phyloP scores from a whole-genome alignment of 1,140 invertebrate species.

The Ditylenchus dipsaci region DNA sequence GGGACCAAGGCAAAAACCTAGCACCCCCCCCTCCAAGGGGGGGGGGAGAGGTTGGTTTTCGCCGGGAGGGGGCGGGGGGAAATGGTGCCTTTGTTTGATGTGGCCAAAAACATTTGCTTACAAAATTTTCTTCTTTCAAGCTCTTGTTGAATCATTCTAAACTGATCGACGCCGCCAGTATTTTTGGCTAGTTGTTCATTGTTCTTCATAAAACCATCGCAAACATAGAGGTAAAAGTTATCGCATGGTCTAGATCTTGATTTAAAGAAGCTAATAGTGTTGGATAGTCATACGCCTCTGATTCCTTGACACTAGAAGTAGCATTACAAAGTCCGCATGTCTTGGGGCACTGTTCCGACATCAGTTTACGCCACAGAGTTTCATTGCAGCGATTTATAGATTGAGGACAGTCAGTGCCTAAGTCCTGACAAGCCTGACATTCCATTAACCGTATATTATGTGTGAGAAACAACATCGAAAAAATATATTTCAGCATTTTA shows the following conservation, averaged over 20 bases:
- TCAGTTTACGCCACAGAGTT: neutral
- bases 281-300: neutral
- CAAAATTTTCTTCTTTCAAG: neutral
- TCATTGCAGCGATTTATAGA: neutral
- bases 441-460: no score
- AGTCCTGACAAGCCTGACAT: no score
- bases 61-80: no score
- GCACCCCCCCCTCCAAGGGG: no score
- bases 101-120: no score
- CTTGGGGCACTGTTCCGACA: neutral
- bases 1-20: no score
- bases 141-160: neutral
- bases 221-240: neutral
- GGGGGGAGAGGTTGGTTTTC: no score
- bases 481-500: no score
- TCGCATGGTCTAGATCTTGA: neutral
- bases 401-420: neutral
- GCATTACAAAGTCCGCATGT: neutral
- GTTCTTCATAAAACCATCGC: neutral
- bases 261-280: neutral
- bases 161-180: neutral
- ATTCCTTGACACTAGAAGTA: neutral
- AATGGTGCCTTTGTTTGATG: no score
- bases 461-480: no score
- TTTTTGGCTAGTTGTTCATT: neutral